These are phyloP conservation scores for Latheticus oryzae DNA, from an alignment of 2,888 invertebrate species.

Conservation along the genomic window DNA sequence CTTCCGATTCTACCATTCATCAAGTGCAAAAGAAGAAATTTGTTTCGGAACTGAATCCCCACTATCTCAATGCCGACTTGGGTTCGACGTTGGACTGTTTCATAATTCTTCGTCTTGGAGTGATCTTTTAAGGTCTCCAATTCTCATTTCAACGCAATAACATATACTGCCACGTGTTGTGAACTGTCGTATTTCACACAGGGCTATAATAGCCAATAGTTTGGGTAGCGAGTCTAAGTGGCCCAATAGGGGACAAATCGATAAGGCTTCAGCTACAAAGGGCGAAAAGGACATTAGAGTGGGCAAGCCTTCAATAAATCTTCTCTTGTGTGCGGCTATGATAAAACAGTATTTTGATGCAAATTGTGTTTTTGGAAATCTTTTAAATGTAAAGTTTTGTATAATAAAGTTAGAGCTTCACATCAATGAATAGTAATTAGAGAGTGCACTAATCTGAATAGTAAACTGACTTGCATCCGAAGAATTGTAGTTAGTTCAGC, in stretches of 20 bases:
- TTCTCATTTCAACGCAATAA: conserved; percentile 56
- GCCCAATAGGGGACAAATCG: conserved; percentile 51
- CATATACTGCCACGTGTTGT: conserved; percentile 55
- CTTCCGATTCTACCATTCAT: conserved; percentile 12
- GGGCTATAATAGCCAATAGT: conserved; percentile 52
- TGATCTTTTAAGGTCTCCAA: conserved; percentile 54
- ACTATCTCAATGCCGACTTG: not conserved
- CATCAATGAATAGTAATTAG: too few relatives aligned
- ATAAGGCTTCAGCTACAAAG: conserved; percentile 34
- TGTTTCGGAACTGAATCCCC: conserved; percentile 9
- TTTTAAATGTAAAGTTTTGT: too few relatives aligned
- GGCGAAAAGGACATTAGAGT: not conserved
- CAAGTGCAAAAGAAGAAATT: conserved; percentile 2
- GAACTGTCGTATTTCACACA: conserved; percentile 53
- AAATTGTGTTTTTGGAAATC: too few relatives aligned
- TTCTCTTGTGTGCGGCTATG: not conserved
- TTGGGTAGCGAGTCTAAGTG: conserved; percentile 52
- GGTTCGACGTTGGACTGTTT: conserved; percentile 5
- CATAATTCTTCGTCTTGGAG: conserved; percentile 47
- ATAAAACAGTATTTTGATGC: too few relatives aligned
- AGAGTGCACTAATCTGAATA: too few relatives aligned
- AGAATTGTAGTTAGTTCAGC: conserved; percentile 4
- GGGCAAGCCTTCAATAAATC: not conserved
- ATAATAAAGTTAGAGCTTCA: too few relatives aligned
- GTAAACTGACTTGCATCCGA: too few relatives aligned